A percentile compares a stretch with the other conserved stretches of the same genome.
Conservation (phyloP, 2,797 vertebrate species). For the Toxotes lorentzi region DNA sequence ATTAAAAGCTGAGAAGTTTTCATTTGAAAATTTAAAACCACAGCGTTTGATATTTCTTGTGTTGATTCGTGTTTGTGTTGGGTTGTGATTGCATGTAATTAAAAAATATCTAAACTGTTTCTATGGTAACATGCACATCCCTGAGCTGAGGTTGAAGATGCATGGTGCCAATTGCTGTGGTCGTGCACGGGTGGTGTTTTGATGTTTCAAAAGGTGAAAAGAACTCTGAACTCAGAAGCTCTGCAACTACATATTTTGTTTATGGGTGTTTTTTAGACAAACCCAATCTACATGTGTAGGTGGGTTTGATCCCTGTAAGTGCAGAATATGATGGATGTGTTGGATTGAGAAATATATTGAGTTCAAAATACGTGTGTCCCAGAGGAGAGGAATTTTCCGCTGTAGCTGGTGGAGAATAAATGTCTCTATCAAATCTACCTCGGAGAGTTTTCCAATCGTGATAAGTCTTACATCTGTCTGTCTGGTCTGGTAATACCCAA, state of each 20-base stretch:
- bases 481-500: slow-evolving; percentile 34
- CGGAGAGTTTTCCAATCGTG: slow-evolving; percentile 55
- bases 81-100: slow-evolving; percentile 58
- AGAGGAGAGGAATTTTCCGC: slow-evolving; percentile 49
- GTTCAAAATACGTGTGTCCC: slow-evolving; percentile 54
- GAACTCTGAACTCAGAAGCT: slow-evolving; percentile 35
- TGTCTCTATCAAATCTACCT: slow-evolving; percentile 64
- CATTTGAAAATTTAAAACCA: slow-evolving; percentile 25
- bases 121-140: slow-evolving; percentile 68
- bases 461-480: slow-evolving; percentile 58
- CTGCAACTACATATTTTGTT: slow-evolving; percentile 20
- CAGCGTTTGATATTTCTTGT: not conserved
- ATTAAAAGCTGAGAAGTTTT: slow-evolving; percentile 35
- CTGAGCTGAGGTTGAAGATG: slow-evolving; percentile 40
- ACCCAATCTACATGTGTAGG: slow-evolving; percentile 54
- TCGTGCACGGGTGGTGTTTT: slow-evolving; percentile 38
- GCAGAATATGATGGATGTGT: slow-evolving; percentile 60
- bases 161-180: slow-evolving; percentile 24
- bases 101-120: slow-evolving; percentile 65
- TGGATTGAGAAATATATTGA: slow-evolving; percentile 55
- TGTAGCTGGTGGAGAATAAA: slow-evolving; percentile 63
- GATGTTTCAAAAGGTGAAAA: slow-evolving; percentile 64
- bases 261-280: slow-evolving; percentile 17
- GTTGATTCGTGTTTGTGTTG: slow-evolving; percentile 15
- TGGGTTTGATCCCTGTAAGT: slow-evolving; percentile 55